phyloP scores from a whole-genome alignment of 92 coral and sea anemone species.

The Palythoa grandis region DNA sequence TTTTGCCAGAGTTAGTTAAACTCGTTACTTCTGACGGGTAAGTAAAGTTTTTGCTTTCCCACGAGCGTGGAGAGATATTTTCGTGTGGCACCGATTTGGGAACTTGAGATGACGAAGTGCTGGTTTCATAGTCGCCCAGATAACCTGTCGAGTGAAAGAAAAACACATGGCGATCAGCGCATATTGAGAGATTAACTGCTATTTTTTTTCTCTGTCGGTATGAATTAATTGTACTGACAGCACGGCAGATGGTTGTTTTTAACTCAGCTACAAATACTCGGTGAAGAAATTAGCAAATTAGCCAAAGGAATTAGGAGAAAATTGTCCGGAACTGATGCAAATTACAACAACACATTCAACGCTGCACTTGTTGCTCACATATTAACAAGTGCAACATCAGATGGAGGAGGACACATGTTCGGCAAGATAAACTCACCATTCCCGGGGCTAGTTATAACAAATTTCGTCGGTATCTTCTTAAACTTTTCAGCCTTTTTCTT shows the following conservation, averaged over 20 bases:
- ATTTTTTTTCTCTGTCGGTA: constrained; percentile 34
- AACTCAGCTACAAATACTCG: constrained; percentile 16
- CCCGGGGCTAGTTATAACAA: constrained; percentile 60
- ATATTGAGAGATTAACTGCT: constrained; percentile 50
- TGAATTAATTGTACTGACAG: neutral
- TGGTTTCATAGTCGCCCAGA: constrained; percentile 55
- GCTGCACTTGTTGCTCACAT: constrained; percentile 11
- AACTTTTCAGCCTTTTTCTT: constrained; percentile 74
- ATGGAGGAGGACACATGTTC: neutral
- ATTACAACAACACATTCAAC: neutral
- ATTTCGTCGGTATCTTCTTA: constrained; percentile 58
- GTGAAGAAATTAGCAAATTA: constrained; percentile 1
- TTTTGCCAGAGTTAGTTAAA: constrained; percentile 50
- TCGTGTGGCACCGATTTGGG: constrained; percentile 46
- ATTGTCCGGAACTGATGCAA: neutral
- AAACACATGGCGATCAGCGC: constrained; percentile 74
- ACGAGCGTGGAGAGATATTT: constrained; percentile 57
- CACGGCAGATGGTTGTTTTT: constrained; percentile 4
- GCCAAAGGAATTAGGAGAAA: neutral
- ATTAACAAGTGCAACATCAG: constrained; percentile 42
- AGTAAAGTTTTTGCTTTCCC: constrained; percentile 66
- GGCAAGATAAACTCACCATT: constrained; percentile 62
- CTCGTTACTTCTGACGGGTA: constrained; percentile 89
- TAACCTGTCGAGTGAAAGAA: constrained; percentile 74
- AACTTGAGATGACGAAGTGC: constrained; percentile 44